Evolutionary conservation across 2,797 vertebrate genomes (phyloP).

Genomic region (Melanotaenia parkinsoni): DNA sequence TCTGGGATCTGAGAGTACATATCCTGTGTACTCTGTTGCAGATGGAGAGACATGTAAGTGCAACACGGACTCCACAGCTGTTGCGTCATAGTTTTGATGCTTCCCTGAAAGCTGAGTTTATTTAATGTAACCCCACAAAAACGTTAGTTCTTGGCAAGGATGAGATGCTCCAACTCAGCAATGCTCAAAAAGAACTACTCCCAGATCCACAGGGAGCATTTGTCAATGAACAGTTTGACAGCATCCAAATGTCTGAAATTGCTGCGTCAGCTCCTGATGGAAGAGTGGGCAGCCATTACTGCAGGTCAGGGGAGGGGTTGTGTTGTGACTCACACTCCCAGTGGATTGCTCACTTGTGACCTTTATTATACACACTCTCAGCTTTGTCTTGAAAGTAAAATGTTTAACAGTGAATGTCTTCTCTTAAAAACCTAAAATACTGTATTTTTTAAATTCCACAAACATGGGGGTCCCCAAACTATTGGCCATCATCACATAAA

Average conservation of each 20-base stretch:
- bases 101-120: not conserved
- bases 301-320: not conserved
- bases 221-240: not conserved
- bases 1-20: too few species aligned
- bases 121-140: not conserved
- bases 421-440: too few species aligned
- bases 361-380: too few species aligned
- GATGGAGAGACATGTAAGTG: not conserved
- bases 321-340: not conserved
- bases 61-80: not conserved
- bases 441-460: too few species aligned
- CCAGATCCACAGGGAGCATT: not conserved
- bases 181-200: not conserved
- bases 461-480: too few species aligned
- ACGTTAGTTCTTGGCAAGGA: not conserved
- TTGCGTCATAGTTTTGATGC: not conserved
- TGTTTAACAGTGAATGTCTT: not conserved
- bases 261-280: not conserved
- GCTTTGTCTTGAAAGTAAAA: not conserved
- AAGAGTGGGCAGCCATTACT: not conserved
- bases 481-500: too few species aligned
- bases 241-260: not conserved
- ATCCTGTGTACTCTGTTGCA: not conserved
- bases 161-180: not conserved
- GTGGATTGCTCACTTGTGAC: not conserved